Evolutionary conservation across 2,797 vertebrate genomes (phyloP).

Genomic region (Enteromius viviparus): DNA sequence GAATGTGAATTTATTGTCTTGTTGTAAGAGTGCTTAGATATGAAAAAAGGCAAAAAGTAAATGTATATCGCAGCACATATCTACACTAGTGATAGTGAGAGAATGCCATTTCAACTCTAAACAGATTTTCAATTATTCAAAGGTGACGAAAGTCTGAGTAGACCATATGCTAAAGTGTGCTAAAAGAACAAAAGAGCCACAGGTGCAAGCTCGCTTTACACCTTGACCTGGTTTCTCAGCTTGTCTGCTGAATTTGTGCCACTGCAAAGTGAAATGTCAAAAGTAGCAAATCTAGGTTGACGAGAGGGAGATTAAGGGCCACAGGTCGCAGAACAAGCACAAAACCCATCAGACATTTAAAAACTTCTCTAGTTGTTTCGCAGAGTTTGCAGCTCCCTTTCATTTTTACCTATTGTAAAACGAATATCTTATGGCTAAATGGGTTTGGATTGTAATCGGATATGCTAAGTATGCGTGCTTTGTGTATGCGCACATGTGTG

Average conservation of each 20-base stretch:
- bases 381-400: constrained; percentile 11
- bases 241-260: constrained; percentile 46
- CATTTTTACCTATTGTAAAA: constrained; percentile 13
- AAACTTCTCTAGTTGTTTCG: constrained; percentile 34
- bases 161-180: neutral
- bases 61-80: neutral
- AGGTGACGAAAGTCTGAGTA: neutral
- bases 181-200: constrained; percentile 39
- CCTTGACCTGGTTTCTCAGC: constrained; percentile 52
- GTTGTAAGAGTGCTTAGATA: neutral
- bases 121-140: constrained; percentile 13
- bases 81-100: neutral
- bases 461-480: constrained; percentile 25
- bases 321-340: constrained; percentile 35
- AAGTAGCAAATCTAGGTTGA: constrained; percentile 44
- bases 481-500: constrained; percentile 18
- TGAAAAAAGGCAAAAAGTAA: neutral
- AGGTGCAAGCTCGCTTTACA: constrained; percentile 55
- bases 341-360: constrained; percentile 30
- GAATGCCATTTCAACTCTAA: neutral
- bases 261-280: constrained; percentile 45
- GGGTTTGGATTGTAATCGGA: constrained; percentile 3
- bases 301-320: constrained; percentile 35
- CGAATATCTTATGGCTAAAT: constrained; percentile 38
- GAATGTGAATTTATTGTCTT: neutral